A percentile compares a stretch with the other conserved stretches of the same genome.
Evolutionary conservation across 2,888 invertebrate genomes (phyloP).

Genomic region (Scaptomyza flava): DNA sequence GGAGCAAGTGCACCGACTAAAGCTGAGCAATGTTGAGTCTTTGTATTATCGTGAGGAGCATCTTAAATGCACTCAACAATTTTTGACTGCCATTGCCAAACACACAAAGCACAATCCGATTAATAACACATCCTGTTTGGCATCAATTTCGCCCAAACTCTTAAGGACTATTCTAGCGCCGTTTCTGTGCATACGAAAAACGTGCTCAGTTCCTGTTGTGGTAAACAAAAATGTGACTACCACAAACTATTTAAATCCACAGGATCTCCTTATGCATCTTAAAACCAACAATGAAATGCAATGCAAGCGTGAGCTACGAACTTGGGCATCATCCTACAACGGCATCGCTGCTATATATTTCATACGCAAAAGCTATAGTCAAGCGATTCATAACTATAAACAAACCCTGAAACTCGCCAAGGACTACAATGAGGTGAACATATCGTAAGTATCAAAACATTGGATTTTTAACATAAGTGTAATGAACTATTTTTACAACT

Average conservation of each 20-base stretch:
- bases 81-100: constrained; percentile 84
- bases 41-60: constrained; percentile 89
- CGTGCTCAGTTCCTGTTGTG: constrained; percentile 88
- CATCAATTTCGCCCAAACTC: constrained; percentile 84
- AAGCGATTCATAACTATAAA: constrained; percentile 87
- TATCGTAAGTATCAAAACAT: constrained; percentile 62
- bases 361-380: constrained; percentile 85
- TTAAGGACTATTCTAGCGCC: constrained; percentile 86
- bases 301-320: constrained; percentile 88
- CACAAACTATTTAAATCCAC: constrained; percentile 86
- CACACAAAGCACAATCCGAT: constrained; percentile 50
- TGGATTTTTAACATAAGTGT: neutral
- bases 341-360: constrained; percentile 88
- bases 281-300: constrained; percentile 87
- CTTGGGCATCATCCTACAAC: constrained; percentile 88
- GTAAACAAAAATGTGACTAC: constrained; percentile 35
- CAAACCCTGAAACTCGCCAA: constrained; percentile 86
- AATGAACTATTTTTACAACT: neutral
- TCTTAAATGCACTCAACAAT: constrained; percentile 85
- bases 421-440: constrained; percentile 71
- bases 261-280: constrained; percentile 88
- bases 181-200: constrained; percentile 88
- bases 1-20: constrained; percentile 86
- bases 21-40: constrained; percentile 90
- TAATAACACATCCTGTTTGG: constrained; percentile 63